phyloP scores from a whole-genome alignment of 2,797 vertebrate genomes.

The Leptodactylus fallax region DNA sequence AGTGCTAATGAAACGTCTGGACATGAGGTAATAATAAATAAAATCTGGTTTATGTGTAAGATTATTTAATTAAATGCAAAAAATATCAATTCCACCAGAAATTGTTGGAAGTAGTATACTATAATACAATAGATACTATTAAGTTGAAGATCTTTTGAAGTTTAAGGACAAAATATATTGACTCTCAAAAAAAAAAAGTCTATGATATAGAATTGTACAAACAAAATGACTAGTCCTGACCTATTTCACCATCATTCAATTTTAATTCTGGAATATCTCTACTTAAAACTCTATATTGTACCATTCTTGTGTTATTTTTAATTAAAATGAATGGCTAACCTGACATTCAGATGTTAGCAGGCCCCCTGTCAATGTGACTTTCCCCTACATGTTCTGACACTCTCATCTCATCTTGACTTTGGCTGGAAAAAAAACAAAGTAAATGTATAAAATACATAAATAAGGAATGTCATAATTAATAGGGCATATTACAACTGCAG shows the following conservation, averaged over 20 bases:
- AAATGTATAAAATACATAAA: too few relatives aligned
- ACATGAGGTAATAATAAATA: conserved; percentile 70
- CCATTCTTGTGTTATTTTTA: neutral
- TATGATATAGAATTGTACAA: neutral
- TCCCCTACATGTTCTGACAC: neutral
- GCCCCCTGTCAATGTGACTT: neutral
- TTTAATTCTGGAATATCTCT: neutral
- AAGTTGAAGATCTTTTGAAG: neutral
- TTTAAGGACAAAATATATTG: neutral
- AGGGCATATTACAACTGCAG: too few relatives aligned
- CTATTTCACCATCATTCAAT: neutral
- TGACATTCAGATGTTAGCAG: neutral
- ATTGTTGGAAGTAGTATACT: neutral
- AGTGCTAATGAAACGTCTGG: conserved; percentile 75
- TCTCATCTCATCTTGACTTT: too few relatives aligned
- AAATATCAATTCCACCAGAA: too few relatives aligned
- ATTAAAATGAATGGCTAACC: neutral
- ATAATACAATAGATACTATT: neutral
- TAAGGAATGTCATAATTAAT: too few relatives aligned
- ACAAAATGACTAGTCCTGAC: neutral
- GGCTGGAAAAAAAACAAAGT: too few relatives aligned
- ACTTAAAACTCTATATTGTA: neutral
- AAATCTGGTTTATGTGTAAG: neutral
- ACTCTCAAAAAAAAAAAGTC: neutral
- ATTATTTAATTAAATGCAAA: too few relatives aligned